Base-by-base conservation (phyloP, 1,140 invertebrate genomes). In the Coboldia fuscipes region DNA sequence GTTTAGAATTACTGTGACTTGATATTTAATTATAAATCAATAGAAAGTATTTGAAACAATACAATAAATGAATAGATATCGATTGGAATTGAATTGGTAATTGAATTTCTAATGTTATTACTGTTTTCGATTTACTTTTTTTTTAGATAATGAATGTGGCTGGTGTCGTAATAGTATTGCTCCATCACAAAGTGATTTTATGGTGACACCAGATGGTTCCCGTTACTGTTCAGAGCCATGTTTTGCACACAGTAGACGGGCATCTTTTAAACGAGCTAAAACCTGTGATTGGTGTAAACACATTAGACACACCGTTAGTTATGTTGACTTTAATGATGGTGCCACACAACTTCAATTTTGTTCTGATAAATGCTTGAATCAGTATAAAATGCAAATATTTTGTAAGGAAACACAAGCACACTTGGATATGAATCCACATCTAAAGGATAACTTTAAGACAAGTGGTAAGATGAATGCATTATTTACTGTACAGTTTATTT, bases 371-470 rank as follows among this genome's bases (percentile, higher is more conserved):
- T 92, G 85, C 49, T 62, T 90, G 29, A 89, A 89, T 50, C 84
- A 89, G 54, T 92, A 89, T 60, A 90, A 92, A 61, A 89, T 92
- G 83, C 82, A 88, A 48, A 86, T 89, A 40, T 92, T 90, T 54
- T 89, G 84, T 57, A 72, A 77, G 18, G 84, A 89, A 56, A 86
- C 84, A 3, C 75, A 84, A 53, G 80, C 83, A 2, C 83, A 88
- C 51, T 65, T 88, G 26, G 77, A 84, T 48, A 67, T 84, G 40
- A 80, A 84, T 46, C 75, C 75, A 0, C 73, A 78, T 47, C 46
- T 76, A 27, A 58, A 64, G 20, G 60, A 59, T 8, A 46, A 50
- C 37, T 47, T 44, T 7, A 33, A 50, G 20, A 49, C 48, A 19
- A 37, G 41, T 10, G 47, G 50, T 8, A 44, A 40, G 10, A 22